Evolutionary conservation across 1,140 invertebrate genomes (phyloP).

Genomic region (Steinernema khuongi): DNA sequence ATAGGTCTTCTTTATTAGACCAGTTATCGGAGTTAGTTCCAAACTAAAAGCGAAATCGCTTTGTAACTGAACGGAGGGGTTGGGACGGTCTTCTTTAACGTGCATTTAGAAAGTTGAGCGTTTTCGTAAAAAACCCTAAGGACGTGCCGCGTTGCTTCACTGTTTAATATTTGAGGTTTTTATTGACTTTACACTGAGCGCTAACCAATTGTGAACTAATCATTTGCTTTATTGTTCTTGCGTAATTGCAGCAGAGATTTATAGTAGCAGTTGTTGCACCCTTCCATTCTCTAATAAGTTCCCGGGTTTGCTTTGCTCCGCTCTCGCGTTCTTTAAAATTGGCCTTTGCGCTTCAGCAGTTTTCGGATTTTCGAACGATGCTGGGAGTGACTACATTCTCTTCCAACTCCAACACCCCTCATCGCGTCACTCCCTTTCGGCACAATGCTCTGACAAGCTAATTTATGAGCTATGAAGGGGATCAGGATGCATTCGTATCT

Average conservation of each 20-base stretch:
- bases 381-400: background rate
- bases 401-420: conserved; percentile 9
- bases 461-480: conserved; percentile 13
- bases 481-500: background rate
- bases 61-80: too few species aligned
- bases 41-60: too few species aligned
- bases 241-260: conserved; percentile 1
- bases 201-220: background rate
- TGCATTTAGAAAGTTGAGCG: too few species aligned
- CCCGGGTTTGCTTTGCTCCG: background rate
- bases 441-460: conserved; percentile 13
- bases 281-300: background rate
- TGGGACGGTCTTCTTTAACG: too few species aligned
- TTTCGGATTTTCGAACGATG: conserved; percentile 8
- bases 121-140: too few species aligned
- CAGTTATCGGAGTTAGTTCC: too few species aligned
- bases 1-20: too few species aligned
- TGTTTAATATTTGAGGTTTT: background rate
- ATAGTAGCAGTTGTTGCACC: background rate
- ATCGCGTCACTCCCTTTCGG: conserved; percentile 8
- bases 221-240: background rate
- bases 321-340: background rate
- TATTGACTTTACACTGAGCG: background rate
- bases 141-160: background rate
- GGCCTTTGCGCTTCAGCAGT: conserved; percentile 10